Conservation (phyloP, 2,888 invertebrate species). For the Philaethria dido region DNA sequence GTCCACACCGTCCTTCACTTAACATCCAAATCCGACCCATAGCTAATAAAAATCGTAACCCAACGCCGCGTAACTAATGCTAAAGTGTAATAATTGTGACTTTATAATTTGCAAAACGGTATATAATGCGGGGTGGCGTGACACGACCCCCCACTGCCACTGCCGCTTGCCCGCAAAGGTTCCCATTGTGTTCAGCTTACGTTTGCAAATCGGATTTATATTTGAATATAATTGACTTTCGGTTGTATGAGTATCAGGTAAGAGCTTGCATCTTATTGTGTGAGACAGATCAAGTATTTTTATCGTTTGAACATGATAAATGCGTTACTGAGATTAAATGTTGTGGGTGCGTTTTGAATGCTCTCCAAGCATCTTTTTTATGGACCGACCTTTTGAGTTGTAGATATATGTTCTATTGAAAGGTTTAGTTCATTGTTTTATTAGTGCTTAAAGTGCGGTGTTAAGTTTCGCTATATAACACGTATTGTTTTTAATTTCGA, state of each 20-base stretch:
- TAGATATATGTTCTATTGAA: conserved; percentile 49
- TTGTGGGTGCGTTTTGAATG: conserved; percentile 54
- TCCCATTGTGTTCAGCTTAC: conserved; percentile 76
- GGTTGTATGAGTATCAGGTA: conserved; percentile 78
- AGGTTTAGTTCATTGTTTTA: no score
- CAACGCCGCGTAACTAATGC: neutral
- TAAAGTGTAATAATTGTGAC: conserved; percentile 6
- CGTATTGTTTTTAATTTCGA: no score
- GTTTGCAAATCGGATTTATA: conserved; percentile 83
- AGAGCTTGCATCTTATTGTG: conserved; percentile 74
- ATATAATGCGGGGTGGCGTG: conserved; percentile 26
- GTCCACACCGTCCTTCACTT: no score
- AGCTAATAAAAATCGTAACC: no score
- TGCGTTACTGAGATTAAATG: conserved; percentile 79
- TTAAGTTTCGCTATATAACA: no score
- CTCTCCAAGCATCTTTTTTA: conserved; percentile 12
- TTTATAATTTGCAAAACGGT: conserved; percentile 19
- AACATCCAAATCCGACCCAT: no score
- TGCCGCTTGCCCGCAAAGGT: conserved; percentile 42
- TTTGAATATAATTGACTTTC: conserved; percentile 84
- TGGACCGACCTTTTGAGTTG: conserved; percentile 58
- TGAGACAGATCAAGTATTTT: conserved; percentile 79
- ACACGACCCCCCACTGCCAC: conserved; percentile 18
- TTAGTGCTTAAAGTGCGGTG: no score
- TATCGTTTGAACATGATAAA: conserved; percentile 81